Conservation (phyloP, 2,888 invertebrate genomes). For the Pyrgus malvae region DNA sequence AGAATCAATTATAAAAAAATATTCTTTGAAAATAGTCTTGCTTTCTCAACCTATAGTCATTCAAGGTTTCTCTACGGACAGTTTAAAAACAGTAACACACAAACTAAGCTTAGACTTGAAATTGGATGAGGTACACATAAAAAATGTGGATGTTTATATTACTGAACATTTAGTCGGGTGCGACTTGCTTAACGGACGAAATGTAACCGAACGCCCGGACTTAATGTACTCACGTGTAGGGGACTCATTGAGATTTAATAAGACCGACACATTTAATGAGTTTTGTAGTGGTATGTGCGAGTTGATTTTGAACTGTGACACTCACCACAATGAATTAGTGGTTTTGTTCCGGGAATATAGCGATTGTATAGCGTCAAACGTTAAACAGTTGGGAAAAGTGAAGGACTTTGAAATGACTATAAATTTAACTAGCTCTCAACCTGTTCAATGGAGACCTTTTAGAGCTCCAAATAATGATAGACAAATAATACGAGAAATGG, state of each 20-base stretch:
- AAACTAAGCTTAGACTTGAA: neutral
- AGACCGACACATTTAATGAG: no score
- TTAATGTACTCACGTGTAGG: neutral
- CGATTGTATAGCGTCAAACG: neutral
- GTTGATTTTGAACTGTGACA: neutral
- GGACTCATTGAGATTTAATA: neutral
- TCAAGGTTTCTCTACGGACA: neutral
- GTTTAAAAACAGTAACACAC: neutral
- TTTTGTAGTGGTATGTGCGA: neutral
- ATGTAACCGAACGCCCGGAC: neutral
- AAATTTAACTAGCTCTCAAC: neutral
- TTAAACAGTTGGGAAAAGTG: neutral
- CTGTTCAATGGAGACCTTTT: neutral
- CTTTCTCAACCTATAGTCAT: neutral
- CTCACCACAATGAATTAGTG: neutral
- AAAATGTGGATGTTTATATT: neutral
- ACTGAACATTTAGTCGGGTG: neutral
- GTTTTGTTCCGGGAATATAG: neutral
- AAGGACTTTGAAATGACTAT: neutral
- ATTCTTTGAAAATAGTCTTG: neutral
- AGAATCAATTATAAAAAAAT: neutral
- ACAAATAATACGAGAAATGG: neutral
- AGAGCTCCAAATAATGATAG: neutral
- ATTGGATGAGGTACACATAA: neutral
- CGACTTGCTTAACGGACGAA: neutral